phyloP scores from a whole-genome alignment of 2,113 vertebrate species.

The Quiscalus mexicanus region DNA sequence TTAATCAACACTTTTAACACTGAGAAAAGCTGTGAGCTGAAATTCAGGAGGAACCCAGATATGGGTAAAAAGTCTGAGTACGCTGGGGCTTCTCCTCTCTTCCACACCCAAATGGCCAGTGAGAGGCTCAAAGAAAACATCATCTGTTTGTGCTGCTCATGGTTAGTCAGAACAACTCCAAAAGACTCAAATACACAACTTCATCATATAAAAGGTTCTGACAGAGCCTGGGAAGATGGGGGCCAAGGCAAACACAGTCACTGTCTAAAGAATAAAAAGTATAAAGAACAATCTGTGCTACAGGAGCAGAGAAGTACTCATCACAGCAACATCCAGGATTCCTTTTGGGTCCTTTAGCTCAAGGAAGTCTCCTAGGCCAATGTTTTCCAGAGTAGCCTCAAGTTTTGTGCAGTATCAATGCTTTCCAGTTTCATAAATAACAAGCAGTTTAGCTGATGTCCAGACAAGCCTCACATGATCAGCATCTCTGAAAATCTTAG shows the following conservation, averaged over 20 bases:
- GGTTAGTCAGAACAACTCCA: neutral
- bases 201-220: neutral
- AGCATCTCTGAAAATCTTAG: neutral
- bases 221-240: neutral
- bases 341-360: neutral
- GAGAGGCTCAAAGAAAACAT: neutral
- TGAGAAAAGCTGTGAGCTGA: neutral
- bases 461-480: neutral
- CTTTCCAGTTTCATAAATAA: neutral
- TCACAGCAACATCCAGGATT: accelerated
- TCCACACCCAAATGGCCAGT: neutral
- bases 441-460: neutral
- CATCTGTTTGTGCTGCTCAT: neutral
- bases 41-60: neutral
- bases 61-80: neutral
- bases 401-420: neutral
- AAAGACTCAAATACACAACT: neutral
- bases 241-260: neutral
- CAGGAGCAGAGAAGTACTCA: neutral
- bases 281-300: neutral
- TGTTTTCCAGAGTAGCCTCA: neutral
- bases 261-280: accelerated
- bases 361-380: neutral
- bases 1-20: neutral
- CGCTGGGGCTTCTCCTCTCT: neutral